Percentiles rank a stretch among this genome's conserved stretches.
Evolutionary conservation across 2,888 invertebrate species (phyloP).

Genomic region (Hemithea aestivaria): DNA sequence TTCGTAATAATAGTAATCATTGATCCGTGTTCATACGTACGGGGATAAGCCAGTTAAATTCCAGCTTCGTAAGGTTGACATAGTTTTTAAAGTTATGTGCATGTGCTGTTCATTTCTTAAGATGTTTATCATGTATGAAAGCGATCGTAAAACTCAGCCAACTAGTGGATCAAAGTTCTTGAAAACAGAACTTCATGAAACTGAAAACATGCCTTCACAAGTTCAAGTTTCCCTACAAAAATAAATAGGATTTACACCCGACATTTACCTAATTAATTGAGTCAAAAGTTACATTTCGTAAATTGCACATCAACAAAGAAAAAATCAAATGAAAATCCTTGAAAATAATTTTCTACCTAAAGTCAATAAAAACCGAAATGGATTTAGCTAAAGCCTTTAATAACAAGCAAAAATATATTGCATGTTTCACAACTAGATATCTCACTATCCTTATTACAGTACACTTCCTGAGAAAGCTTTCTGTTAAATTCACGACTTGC

Average conservation of each 20-base stretch:
- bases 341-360: constrained; percentile 52
- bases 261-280: constrained; percentile 26
- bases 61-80: no score
- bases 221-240: constrained; percentile 35
- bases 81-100: no score
- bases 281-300: constrained; percentile 9
- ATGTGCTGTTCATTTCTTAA: no score
- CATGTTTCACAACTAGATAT: constrained; percentile 16
- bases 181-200: no score
- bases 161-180: no score
- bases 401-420: constrained; percentile 37
- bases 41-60: no score
- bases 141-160: no score
- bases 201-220: no score
- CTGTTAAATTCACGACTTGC: constrained; percentile 4
- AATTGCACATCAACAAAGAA: constrained; percentile 25
- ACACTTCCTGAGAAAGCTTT: not conserved
- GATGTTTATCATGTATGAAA: no score
- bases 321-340: constrained; percentile 32
- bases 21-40: no score
- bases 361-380: constrained; percentile 33
- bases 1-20: no score
- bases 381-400: constrained; percentile 23
- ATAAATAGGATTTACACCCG: constrained; percentile 44
- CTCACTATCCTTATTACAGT: constrained; percentile 12